Evolutionary conservation across 35 echinoderm and acorn worm species (phyloP), one percentile per base, ranked within the genome.

Genomic region (Lytechinus variegatus): DNA sequence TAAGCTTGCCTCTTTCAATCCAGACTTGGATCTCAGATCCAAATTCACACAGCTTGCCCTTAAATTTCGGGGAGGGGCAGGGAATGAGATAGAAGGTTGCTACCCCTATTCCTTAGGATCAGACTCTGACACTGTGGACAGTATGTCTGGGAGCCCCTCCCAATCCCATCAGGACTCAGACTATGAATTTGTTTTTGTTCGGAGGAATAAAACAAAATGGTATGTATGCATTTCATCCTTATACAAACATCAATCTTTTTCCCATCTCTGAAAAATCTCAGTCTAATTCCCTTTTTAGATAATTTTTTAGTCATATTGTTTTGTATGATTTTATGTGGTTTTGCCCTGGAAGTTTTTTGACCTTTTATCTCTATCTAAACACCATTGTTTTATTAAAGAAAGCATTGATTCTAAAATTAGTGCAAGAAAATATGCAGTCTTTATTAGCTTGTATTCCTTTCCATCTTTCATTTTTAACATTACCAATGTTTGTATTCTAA

Each of bases 61-160:
- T 10, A 93, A 93, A 54, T 6, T 93, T 4, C 54, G 92, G 13
- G 53, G 92, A 27, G 92, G 52, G 55, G 5, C 92, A 33, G 55
- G 27, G 29, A 24, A 93, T 28, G 92, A 16, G 92, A 57, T 54
- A 28, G 92, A 93, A 27, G 66, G 66, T 24, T 55, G 29, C 27
- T 93, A 93, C 53, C 16, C 92, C n/a, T 13, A 57, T 57, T 93
- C 92, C 24, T 27, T 93, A 16, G 28, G 29, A 13, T 93, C 92
- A 27, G 92, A 93, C 55, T 93, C 54, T 53, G 92, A 93, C 55
- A 57, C 28, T 29, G 92, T 93, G 54, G 92, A 93, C n/a, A 93
- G 92, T 54, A 33, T 57, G 52, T 57, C 92, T 6, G 52, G 27
- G 27, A 93, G 92, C 54, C 92, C 92, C 54, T 57, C 92, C 28